Percentiles rank a stretch among this genome's conserved stretches.
Evolutionary conservation across 2,888 invertebrate species (phyloP).

Genomic region (Drosophila koepferae): DNA sequence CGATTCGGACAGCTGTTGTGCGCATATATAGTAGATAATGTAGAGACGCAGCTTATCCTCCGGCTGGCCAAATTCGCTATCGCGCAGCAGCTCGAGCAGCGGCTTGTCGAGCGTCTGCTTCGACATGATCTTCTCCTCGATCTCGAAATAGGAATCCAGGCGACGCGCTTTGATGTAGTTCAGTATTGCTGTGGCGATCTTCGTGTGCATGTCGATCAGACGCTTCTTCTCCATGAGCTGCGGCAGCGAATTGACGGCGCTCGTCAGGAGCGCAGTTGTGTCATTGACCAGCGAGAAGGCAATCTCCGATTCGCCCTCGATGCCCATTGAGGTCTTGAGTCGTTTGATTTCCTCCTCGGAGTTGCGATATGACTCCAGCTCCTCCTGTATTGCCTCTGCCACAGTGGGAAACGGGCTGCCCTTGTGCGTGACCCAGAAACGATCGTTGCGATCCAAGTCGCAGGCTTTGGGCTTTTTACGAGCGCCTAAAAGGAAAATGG

Average conservation of each 20-base stretch:
- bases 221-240: conserved; percentile 98
- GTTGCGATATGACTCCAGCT: conserved; percentile 95
- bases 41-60: conserved; percentile 97
- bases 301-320: conserved; percentile 94
- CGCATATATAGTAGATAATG: conserved; percentile 96
- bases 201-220: conserved; percentile 99
- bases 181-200: conserved; percentile 96
- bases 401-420: conserved; percentile 97
- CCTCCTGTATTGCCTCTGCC: conserved; percentile 99
- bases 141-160: conserved; percentile 97
- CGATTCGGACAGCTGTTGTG: conserved; percentile 90
- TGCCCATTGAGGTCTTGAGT: conserved; percentile 96
- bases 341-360: conserved; percentile 99
- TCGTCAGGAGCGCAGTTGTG: conserved; percentile 96
- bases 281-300: conserved; percentile 95
- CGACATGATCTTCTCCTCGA: conserved; percentile 99
- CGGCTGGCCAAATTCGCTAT: conserved; percentile 93
- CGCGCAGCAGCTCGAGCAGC: conserved; percentile 94
- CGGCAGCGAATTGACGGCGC: conserved; percentile 97
- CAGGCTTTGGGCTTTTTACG: conserved; percentile 93
- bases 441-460: conserved; percentile 95
- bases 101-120: conserved; percentile 93
- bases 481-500: conserved; percentile 86
- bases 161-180: conserved; percentile 95
- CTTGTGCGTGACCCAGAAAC: conserved; percentile 97